These are phyloP conservation scores for Malthinus seriepunctatus DNA, from an alignment of 2,888 invertebrate genomes.

Conservation along the genomic window DNA sequence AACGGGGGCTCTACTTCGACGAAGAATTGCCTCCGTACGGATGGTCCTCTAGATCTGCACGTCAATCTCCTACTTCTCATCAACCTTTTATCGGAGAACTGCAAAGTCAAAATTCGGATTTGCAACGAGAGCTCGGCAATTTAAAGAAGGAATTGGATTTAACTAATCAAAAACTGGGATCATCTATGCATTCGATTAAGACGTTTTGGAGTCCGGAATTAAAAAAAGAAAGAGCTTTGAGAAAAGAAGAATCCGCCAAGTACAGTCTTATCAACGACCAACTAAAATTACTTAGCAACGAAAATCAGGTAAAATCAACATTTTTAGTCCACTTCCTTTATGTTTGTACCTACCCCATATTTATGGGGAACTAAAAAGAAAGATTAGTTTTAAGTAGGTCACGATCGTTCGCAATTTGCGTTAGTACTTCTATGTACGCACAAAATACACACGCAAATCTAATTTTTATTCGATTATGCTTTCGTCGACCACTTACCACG, in stretches of 20 bases:
- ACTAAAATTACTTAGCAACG: conserved; percentile 91
- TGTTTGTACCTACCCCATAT: too few species aligned
- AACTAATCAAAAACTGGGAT: conserved; percentile 96
- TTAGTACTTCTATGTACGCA: too few species aligned
- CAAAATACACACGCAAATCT: too few species aligned
- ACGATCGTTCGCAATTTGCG: too few species aligned
- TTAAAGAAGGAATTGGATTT: conserved; percentile 93
- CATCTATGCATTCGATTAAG: conserved; percentile 99
- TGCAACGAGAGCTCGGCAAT: conserved; percentile 89
- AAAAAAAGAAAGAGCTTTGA: conserved; percentile 94
- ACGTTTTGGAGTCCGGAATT: conserved; percentile 99
- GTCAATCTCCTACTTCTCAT: conserved; percentile 72
- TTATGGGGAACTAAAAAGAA: too few species aligned
- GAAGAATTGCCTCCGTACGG: conserved; percentile 57
- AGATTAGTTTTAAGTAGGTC: too few species aligned
- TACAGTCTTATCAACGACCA: conserved; percentile 97
- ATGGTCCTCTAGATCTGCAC: conserved; percentile 60
- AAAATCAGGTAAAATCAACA: conserved; percentile 79
- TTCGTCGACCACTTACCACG: too few species aligned
- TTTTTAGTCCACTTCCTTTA: not conserved
- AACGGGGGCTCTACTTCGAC: conserved; percentile 70
- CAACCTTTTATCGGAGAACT: conserved; percentile 74
- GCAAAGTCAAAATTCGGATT: conserved; percentile 91
- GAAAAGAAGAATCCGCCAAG: conserved; percentile 98
- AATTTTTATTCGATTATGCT: too few species aligned